A percentile compares a stretch with the other conserved stretches of the same genome.
These are phyloP conservation scores for Dromococcyx pavoninus DNA, from an alignment of 2,797 vertebrate species.

Conservation along the genomic window DNA sequence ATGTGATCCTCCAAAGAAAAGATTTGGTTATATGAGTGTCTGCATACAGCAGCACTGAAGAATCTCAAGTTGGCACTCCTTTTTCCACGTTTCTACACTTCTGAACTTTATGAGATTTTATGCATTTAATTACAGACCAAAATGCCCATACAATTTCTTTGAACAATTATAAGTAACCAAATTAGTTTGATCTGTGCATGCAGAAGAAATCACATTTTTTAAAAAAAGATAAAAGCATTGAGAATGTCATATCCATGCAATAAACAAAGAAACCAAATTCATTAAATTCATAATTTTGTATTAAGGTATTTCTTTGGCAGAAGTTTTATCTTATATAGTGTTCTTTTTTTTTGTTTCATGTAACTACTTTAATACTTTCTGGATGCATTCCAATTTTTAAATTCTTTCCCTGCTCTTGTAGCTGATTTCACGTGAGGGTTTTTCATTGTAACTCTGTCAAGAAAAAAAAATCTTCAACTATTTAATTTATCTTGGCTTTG, in stretches of 20 bases:
- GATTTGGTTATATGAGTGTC: background rate
- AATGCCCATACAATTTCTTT: background rate
- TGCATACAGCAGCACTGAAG: background rate
- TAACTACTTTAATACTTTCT: conserved; percentile 28
- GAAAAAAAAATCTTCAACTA: background rate
- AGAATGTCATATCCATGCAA: background rate
- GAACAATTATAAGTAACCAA: background rate
- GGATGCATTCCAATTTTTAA: conserved; percentile 30
- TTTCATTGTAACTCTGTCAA: conserved; percentile 20
- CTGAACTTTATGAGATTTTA: background rate
- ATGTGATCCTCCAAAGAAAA: background rate
- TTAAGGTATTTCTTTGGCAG: background rate
- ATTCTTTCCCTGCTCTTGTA: background rate
- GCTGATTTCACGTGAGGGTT: background rate
- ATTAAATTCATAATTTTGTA: background rate
- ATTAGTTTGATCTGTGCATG: background rate
- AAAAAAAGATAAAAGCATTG: background rate
- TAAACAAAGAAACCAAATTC: background rate
- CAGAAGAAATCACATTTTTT: background rate
- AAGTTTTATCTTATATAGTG: conserved; percentile 16
- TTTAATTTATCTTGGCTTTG: conserved; percentile 46
- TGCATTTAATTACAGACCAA: background rate
- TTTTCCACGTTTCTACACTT: background rate
- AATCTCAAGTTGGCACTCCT: background rate
- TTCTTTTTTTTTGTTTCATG: conserved; percentile 1